These are phyloP conservation scores for Serilophus lunatus DNA, from an alignment of 2,113 vertebrate species.

Conservation along the genomic window DNA sequence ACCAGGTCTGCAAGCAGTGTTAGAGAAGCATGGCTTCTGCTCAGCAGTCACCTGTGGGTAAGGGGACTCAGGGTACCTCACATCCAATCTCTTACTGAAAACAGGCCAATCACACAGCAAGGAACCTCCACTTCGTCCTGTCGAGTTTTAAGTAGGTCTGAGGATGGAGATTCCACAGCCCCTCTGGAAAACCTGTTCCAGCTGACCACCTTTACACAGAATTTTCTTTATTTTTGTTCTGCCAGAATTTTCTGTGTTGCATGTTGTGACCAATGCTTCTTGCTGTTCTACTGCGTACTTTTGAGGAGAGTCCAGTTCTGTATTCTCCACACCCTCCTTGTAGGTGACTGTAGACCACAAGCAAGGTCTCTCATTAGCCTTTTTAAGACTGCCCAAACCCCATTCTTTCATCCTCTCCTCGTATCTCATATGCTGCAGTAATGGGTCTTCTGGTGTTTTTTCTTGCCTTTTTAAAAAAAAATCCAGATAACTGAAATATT, in stretches of 20 bases:
- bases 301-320: neutral
- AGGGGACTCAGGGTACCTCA: rapidly evolving
- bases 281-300: neutral
- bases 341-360: neutral
- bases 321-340: neutral
- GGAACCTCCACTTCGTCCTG: neutral
- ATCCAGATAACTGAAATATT: neutral
- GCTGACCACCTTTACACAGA: neutral
- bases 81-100: neutral
- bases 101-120: neutral
- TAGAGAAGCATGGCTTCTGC: neutral
- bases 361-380: neutral
- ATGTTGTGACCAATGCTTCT: neutral
- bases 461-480: neutral
- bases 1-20: neutral
- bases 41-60: neutral
- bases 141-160: neutral
- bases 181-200: neutral
- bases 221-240: neutral
- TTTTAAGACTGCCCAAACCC: neutral
- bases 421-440: neutral
- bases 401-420: neutral
- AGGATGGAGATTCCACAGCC: neutral
- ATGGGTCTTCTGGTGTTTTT: neutral
- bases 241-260: neutral